Percentiles rank a stretch among this genome's conserved stretches.
Conservation (phyloP, 2,797 vertebrate species). For the Sebastolobus alascanus region DNA sequence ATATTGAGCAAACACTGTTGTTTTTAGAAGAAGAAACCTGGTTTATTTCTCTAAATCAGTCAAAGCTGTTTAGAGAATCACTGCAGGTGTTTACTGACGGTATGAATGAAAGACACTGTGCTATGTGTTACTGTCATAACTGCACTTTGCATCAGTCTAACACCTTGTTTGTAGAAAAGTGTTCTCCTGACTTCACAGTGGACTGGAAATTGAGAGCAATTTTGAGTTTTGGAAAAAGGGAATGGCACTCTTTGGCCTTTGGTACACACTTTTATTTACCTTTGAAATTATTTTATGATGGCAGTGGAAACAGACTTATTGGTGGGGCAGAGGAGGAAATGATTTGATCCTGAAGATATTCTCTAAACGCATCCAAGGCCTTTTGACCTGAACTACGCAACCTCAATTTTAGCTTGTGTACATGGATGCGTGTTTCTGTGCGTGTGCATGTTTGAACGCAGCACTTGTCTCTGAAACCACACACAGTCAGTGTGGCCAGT, state of each 20-base stretch:
- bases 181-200: conserved; percentile 22
- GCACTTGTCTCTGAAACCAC: conserved; percentile 5
- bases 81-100: conserved; percentile 28
- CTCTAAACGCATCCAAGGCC: conserved; percentile 13
- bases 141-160: conserved; percentile 4
- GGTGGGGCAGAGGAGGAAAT: conserved; percentile 26
- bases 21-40: conserved; percentile 28
- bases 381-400: conserved; percentile 38
- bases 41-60: conserved; percentile 58
- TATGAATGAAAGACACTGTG: conserved; percentile 8
- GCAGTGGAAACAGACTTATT: conserved; percentile 35
- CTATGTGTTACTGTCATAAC: background rate
- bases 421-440: conserved; percentile 12
- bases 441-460: conserved; percentile 1
- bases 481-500: background rate
- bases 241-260: conserved; percentile 38
- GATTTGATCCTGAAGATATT: conserved; percentile 42
- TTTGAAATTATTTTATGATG: conserved; percentile 45
- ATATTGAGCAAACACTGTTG: conserved; percentile 36
- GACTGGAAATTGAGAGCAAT: conserved; percentile 40
- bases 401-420: conserved; percentile 30
- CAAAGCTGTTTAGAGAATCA: conserved; percentile 47
- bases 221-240: conserved; percentile 26
- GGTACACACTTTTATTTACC: conserved; percentile 56
- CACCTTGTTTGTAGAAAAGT: conserved; percentile 14